phyloP scores from a whole-genome alignment of 2,888 invertebrate species.

The Drosophila lacicola region DNA sequence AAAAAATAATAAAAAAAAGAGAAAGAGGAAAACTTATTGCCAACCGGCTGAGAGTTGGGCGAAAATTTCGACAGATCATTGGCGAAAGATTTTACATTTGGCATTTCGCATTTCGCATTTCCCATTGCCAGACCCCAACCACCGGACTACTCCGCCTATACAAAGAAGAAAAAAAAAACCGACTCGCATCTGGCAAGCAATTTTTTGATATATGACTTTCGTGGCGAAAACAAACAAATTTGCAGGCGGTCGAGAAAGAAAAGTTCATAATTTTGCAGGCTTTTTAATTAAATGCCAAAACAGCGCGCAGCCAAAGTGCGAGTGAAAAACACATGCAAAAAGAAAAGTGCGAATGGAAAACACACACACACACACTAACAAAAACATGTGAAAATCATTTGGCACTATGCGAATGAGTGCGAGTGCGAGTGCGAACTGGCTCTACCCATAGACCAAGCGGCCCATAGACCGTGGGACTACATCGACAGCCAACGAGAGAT shows the following conservation, averaged over 20 bases:
- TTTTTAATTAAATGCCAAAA: constrained; percentile 73
- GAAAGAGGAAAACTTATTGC: constrained; percentile 34
- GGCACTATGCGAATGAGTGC: constrained; percentile 55
- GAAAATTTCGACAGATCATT: constrained; percentile 45
- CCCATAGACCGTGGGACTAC: constrained; percentile 46
- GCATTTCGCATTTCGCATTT: constrained; percentile 25
- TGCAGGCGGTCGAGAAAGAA: constrained; percentile 76
- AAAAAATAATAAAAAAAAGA: not conserved
- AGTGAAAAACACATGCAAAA: constrained; percentile 44
- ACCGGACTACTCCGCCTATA: constrained; percentile 1
- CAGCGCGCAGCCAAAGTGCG: constrained; percentile 35
- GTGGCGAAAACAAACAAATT: constrained; percentile 69
- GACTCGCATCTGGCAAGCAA: constrained; percentile 47
- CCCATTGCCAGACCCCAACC: constrained; percentile 11
- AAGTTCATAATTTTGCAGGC: constrained; percentile 75
- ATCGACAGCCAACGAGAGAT: constrained; percentile 59
- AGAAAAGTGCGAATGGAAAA: constrained; percentile 66
- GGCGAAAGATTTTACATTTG: constrained; percentile 50
- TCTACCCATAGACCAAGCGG: not conserved
- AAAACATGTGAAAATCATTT: constrained; percentile 78
- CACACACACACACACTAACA: constrained; percentile 7
- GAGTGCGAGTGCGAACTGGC: constrained; percentile 1
- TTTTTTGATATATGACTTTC: constrained; percentile 68
- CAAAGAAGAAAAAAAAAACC: not conserved
- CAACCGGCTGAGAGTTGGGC: constrained; percentile 18